Conservation (phyloP, 2,888 invertebrate species). For the Thera britannica region DNA sequence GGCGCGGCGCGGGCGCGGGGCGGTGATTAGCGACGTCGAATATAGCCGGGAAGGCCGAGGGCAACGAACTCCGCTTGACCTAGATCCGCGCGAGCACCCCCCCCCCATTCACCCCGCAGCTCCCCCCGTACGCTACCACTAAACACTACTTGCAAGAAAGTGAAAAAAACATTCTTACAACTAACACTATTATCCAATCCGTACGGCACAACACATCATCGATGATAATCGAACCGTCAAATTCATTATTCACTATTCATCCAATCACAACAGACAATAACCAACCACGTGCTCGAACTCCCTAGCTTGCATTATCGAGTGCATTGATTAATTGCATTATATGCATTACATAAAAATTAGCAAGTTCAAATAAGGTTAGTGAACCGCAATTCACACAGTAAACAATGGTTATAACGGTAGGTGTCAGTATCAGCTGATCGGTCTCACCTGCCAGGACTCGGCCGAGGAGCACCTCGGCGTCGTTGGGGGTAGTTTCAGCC, state of each 20-base stretch:
- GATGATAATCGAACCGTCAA: conserved; percentile 14
- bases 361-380: conserved; percentile 41
- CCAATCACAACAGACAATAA: conserved; percentile 21
- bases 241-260: conserved; percentile 14
- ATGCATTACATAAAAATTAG: conserved; percentile 36
- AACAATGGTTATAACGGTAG: conserved; percentile 45
- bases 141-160: conserved; percentile 66
- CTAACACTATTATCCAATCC: conserved; percentile 41
- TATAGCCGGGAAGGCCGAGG: conserved; percentile 85
- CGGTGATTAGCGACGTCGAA: conserved; percentile 80
- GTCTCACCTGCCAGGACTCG: conserved; percentile 79
- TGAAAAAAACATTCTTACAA: conserved; percentile 73
- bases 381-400: conserved; percentile 47
- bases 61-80: conserved; percentile 84
- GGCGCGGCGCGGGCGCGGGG: conserved; percentile 47
- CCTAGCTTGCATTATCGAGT: conserved; percentile 29
- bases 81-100: conserved; percentile 65
- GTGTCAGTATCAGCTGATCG: conserved; percentile 62
- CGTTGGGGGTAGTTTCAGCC: conserved; percentile 56
- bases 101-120: conserved; percentile 45
- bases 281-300: conserved; percentile 32
- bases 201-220: conserved; percentile 19
- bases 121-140: conserved; percentile 39
- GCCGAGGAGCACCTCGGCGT: conserved; percentile 76
- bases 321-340: conserved; percentile 30